phyloP scores from a whole-genome alignment of 1,140 invertebrate genomes.

The Drosophila sulfurigaster region DNA sequence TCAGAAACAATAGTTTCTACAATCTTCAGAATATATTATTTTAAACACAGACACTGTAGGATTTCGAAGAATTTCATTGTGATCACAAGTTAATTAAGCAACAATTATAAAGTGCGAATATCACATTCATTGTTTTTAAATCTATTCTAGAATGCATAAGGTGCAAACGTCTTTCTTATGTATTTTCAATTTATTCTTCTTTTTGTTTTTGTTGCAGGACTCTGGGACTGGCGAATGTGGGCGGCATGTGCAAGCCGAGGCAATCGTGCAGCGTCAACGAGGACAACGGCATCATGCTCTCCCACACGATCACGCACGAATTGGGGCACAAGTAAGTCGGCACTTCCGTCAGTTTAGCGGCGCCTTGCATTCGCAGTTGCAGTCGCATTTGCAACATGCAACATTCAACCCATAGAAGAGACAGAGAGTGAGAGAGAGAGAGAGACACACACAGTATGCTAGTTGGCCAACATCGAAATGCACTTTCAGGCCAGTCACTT shows the following conservation, averaged over 20 bases:
- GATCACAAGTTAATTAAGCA: too few relatives aligned
- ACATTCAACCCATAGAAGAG: not conserved
- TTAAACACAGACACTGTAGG: too few relatives aligned
- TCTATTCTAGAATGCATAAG: too few relatives aligned
- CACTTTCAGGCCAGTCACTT: conserved; percentile 33
- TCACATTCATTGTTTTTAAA: too few relatives aligned
- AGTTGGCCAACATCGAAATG: conserved; percentile 51
- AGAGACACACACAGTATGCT: not conserved
- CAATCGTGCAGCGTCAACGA: conserved; percentile 96
- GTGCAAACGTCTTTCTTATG: too few relatives aligned
- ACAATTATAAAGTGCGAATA: too few relatives aligned
- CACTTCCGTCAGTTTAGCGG: conserved; percentile 40
- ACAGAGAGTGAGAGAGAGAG: too few relatives aligned
- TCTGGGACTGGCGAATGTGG: conserved; percentile 94
- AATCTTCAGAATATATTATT: too few relatives aligned
- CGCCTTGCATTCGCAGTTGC: conserved; percentile 27
- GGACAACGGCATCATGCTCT: conserved; percentile 95
- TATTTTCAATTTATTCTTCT: not conserved
- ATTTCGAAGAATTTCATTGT: too few relatives aligned
- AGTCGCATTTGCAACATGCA: not conserved
- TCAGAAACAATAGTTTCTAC: too few relatives aligned
- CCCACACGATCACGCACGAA: conserved; percentile 97
- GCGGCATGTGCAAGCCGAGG: conserved; percentile 95
- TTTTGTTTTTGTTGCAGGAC: conserved; percentile 87
- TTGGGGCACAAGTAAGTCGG: conserved; percentile 95